Conservation (phyloP, 2,797 vertebrate genomes). For the Brachymystax lenok region DNA sequence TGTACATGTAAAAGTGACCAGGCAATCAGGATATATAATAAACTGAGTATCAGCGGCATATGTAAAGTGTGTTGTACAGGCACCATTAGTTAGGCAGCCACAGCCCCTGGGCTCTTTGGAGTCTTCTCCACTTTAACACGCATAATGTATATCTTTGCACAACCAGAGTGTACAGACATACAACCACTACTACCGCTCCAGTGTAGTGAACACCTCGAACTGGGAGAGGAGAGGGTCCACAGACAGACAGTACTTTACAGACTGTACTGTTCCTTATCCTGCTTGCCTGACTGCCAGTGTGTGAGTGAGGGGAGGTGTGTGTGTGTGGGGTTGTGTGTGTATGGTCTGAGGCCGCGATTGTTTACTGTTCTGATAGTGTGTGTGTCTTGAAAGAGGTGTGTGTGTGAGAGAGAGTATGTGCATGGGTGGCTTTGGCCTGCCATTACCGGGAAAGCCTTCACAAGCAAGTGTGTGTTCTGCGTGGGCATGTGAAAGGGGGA, state of each 20-base stretch:
- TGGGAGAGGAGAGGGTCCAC: conserved; percentile 12
- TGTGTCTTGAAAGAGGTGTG: background rate
- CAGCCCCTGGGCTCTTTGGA: background rate
- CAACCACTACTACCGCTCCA: background rate
- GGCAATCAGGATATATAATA: too few species aligned
- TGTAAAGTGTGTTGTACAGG: background rate
- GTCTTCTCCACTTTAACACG: background rate
- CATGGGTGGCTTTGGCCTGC: conserved; percentile 26
- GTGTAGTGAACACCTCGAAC: background rate
- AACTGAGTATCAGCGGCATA: too few species aligned
- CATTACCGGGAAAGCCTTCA: conserved; percentile 34
- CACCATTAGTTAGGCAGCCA: conserved; percentile 1
- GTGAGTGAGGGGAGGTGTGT: background rate
- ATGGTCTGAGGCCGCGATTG: conserved; percentile 13
- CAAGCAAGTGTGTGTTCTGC: conserved; percentile 45
- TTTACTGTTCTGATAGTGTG: conserved; percentile 5
- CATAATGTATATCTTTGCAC: background rate
- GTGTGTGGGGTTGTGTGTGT: background rate
- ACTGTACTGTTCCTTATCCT: conserved; percentile 24
- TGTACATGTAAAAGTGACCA: too few species aligned
- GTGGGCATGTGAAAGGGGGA: conserved; percentile 12
- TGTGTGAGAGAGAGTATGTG: background rate
- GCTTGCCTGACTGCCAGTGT: background rate
- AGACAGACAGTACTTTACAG: conserved; percentile 33
- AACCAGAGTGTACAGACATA: background rate